A percentile compares a stretch with the other conserved stretches of the same genome.
Conservation (phyloP, 2,888 invertebrate genomes). For the Rhogogaster chlorosoma region DNA sequence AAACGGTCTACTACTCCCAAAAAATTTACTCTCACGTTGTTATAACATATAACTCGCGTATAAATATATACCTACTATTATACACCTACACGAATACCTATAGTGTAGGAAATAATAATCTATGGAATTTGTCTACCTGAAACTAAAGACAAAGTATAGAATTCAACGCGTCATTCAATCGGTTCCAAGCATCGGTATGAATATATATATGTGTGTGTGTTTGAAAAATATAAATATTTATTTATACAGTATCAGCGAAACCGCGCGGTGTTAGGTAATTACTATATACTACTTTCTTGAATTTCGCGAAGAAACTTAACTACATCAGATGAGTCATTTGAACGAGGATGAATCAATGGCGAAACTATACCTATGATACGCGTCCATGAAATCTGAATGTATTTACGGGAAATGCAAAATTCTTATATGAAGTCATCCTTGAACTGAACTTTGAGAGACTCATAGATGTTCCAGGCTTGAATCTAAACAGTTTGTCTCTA, state of each 20-base stretch:
- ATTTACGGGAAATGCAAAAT: not conserved
- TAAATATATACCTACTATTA: not conserved
- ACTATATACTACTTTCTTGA: not conserved
- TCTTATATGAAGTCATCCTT: not conserved
- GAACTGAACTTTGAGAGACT: not conserved
- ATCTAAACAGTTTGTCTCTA: not conserved
- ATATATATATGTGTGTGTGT: not conserved
- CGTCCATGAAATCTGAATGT: conserved; percentile 9
- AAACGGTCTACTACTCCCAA: not conserved
- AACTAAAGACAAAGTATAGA: not conserved
- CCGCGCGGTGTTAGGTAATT: not conserved
- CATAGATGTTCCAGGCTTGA: not conserved
- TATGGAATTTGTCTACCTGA: conserved; percentile 5
- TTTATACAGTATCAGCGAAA: not conserved
- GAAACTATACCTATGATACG: not conserved
- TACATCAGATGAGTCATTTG: not conserved
- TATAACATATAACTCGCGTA: not conserved
- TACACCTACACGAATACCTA: not conserved
- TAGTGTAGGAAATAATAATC: not conserved
- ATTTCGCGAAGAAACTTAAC: not conserved
- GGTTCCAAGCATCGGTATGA: too few relatives aligned
- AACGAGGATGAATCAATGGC: not conserved
- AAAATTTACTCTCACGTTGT: not conserved
- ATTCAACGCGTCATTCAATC: not conserved
- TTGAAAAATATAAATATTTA: not conserved